Base-by-base conservation (phyloP, 2,888 invertebrate species). In the Allygus modestus region DNA sequence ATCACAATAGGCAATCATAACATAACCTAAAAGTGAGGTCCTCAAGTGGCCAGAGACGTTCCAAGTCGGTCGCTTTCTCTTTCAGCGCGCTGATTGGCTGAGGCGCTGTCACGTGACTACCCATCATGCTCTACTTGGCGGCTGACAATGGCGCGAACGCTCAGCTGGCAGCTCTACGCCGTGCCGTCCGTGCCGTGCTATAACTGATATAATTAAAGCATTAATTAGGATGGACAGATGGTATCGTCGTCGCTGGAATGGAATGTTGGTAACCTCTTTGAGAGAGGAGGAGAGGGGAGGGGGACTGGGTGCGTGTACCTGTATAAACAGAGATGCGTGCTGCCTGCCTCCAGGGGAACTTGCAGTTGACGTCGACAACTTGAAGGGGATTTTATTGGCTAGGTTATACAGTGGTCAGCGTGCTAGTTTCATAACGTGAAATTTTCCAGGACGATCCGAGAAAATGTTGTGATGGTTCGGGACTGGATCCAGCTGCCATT, bases 111-210 rank as follows among this genome's bases (percentile, higher is more conserved):
- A 71, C 41, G 71, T 71, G 71, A 71, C 71, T 71, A 41, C 71
- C 71, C 71, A 71, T 71, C 71, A 71, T 71, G 71, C 71, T 71
- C 71, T 71, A 71, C 71, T 71, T 71, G 71, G 71, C 23, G 26
- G 37, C 41, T 41, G 41, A 71, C 71, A 71, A 71, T 41, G 71
- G 71, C 41, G 65, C 65, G 65, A 65, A 65, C 28, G 28, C 65
- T 31, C 65, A 65, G 65, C 65, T 65, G 65, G 65, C 65, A 65
- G 0, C 28, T 9, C 7, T 65, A 0, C 7, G 5, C 12, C 31
- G 28, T 69, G 31, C 69, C 33, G 37, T 33, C 31, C 69, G 20
- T 17, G 33, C 33, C 2, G 33, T 2, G 23, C 41, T 71, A 41
- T 71, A 41, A 41, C 71, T 41, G 71, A 71, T 41, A 41, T 71